These are phyloP conservation scores for Poeciliopsis prolifica DNA, from an alignment of 2,113 vertebrate genomes.

Conservation along the genomic window DNA sequence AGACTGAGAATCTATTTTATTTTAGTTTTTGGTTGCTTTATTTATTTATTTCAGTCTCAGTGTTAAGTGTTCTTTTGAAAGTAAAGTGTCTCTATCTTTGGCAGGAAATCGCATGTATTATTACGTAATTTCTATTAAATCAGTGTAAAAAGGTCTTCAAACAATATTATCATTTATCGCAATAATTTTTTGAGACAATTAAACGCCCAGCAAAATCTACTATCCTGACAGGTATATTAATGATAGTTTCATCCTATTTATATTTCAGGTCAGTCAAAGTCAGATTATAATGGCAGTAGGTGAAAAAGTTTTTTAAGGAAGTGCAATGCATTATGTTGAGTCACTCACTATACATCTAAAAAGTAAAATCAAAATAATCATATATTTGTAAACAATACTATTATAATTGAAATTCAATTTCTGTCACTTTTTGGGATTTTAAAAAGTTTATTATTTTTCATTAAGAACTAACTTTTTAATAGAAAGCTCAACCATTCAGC, in stretches of 20 bases:
- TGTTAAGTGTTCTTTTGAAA: too few species aligned
- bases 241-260: neutral
- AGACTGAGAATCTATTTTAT: too few species aligned
- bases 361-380: neutral
- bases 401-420: neutral
- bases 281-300: neutral
- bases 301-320: neutral
- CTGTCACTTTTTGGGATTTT: neutral
- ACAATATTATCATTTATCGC: too few species aligned
- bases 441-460: neutral
- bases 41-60: too few species aligned
- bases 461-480: neutral
- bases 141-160: too few species aligned
- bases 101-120: too few species aligned
- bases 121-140: too few species aligned
- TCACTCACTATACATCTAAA: neutral
- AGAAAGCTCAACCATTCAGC: neutral
- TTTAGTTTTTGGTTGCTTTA: too few species aligned
- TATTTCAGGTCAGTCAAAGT: neutral
- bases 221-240: neutral
- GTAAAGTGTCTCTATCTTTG: too few species aligned
- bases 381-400: neutral
- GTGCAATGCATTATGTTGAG: neutral
- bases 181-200: too few species aligned
- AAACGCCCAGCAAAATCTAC: too few species aligned